Evolutionary conservation across 1,140 invertebrate genomes (phyloP).

Genomic region (Drosophila nigromelanica): DNA sequence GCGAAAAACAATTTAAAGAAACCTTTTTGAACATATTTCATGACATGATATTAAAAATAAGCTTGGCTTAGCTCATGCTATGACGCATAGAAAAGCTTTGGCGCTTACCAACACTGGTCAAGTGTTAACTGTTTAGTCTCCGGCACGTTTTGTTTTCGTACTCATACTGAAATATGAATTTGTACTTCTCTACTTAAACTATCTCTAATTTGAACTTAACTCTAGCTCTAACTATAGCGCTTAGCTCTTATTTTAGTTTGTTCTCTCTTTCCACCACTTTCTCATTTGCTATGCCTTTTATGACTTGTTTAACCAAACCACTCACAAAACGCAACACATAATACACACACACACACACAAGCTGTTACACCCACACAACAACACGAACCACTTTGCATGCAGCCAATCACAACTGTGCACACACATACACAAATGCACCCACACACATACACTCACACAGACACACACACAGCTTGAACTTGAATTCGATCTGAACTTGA

Average conservation of each 20-base stretch:
- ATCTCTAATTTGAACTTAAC: slow-evolving; percentile 44
- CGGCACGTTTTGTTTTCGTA: slow-evolving; percentile 28
- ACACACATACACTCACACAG: slow-evolving; percentile 29
- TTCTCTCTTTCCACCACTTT: slow-evolving; percentile 41
- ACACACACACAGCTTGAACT: slow-evolving; percentile 49
- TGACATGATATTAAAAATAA: background rate
- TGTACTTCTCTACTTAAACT: slow-evolving; percentile 25
- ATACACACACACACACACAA: slow-evolving; percentile 15
- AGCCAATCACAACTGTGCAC: slow-evolving; percentile 51
- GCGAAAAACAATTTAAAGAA: background rate
- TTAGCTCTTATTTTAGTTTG: slow-evolving; percentile 32
- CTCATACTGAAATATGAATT: slow-evolving; percentile 34
- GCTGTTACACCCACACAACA: slow-evolving; percentile 23
- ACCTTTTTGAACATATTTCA: slow-evolving; percentile 1
- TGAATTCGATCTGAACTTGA: slow-evolving; percentile 43
- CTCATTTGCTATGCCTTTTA: slow-evolving; percentile 73
- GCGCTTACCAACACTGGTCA: slow-evolving; percentile 1
- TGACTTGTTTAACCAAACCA: slow-evolving; percentile 47
- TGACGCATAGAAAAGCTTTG: background rate
- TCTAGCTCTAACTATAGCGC: slow-evolving; percentile 57
- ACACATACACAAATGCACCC: background rate
- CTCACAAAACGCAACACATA: slow-evolving; percentile 5
- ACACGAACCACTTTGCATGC: slow-evolving; percentile 55
- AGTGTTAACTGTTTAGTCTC: slow-evolving; percentile 51
- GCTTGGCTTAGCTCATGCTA: background rate